Base-by-base conservation (phyloP, 2,888 invertebrate genomes). In the Siphonodentalium dalli region DNA sequence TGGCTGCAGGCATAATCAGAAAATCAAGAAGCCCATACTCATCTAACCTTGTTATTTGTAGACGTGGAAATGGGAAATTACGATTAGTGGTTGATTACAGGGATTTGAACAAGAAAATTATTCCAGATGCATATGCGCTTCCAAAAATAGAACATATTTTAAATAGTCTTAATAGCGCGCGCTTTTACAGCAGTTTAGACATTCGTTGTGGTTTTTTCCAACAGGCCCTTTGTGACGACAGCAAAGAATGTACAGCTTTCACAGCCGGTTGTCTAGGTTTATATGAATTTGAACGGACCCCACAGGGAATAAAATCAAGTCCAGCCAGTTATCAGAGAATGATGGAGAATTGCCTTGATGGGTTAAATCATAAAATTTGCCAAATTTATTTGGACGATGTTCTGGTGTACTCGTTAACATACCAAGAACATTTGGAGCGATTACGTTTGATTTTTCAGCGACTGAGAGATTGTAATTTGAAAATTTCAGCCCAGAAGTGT, bases 181-280 rank as follows among this genome's bases (percentile, higher is more conserved):
- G 20, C 5, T 43, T 33, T 31, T 43, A 33, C 33, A 21, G 33
- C 2, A 34, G 31, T 9, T 23, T 43, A 2, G 43, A 43, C 23
- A 43, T 39, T 21, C 20, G 24, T 9, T 23, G 39, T 39, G 39
- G 39, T 5, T 39, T 23, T 24, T 24, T 23, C 18, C 29, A 31
- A 9, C 20, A 33, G 7, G 43, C 20, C 20, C 20, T 43, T 9
- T 9, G 1, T 13, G 43, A 43, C 13, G 4, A 39, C 9, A 38
- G 61, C 26, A 47, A 54, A 26, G 40, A 45, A 20, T 33, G 45
- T 20, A 57, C 60, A 7, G 63, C 60, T 4, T 61, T 63, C 29
- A 58, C 58, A 9, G 55, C 48, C 4, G 61, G 47, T 9, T 42
- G 52, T 9, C 29, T 58, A 18, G 58, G 50, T 7, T 58, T 56